These are phyloP conservation scores for Tolmerus cingulatus DNA, from an alignment of 2,888 invertebrate genomes.

Conservation along the genomic window DNA sequence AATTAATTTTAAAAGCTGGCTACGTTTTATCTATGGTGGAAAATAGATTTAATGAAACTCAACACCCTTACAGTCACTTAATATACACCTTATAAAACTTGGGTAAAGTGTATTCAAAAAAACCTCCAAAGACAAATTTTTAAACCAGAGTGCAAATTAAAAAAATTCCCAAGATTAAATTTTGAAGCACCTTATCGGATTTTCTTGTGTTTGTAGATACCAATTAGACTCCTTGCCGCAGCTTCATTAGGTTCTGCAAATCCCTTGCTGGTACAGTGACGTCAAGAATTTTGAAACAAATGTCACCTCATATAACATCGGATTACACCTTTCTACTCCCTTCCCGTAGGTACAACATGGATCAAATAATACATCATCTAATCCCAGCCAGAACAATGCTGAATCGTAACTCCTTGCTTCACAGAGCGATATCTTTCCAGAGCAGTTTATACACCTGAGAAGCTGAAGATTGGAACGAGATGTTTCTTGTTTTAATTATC, in stretches of 20 bases:
- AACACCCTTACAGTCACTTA: no score
- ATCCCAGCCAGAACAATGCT: neutral
- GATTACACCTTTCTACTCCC: neutral
- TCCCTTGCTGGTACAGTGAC: neutral
- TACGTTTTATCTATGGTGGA: no score
- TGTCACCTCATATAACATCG: neutral
- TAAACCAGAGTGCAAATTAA: neutral
- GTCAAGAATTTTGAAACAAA: neutral
- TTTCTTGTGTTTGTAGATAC: neutral
- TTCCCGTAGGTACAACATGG: neutral
- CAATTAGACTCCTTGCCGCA: neutral
- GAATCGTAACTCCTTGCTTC: neutral
- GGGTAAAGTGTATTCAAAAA: no score
- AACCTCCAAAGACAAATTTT: no score
- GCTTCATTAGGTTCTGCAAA: neutral
- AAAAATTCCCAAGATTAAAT: neutral
- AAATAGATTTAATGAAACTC: no score
- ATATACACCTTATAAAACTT: no score
- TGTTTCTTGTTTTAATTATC: neutral
- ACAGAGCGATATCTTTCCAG: neutral
- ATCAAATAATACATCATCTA: neutral
- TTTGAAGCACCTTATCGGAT: neutral
- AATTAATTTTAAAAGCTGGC: no score
- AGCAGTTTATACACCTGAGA: neutral
- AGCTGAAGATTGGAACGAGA: neutral